Evolutionary conservation across 2,113 vertebrate species (phyloP).

Genomic region (Scomber colias): DNA sequence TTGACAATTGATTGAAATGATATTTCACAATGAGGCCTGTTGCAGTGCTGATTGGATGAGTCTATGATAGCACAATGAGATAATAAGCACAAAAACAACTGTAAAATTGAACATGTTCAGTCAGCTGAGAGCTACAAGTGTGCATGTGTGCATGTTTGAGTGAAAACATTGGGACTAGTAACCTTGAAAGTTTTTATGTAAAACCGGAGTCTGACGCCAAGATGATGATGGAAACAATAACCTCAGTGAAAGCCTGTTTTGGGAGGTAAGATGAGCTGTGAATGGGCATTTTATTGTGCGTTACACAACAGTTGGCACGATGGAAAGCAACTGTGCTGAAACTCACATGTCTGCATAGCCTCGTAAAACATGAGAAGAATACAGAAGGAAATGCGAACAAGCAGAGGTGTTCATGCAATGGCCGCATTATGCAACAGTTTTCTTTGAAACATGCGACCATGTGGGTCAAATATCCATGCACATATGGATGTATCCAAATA

Average conservation of each 20-base stretch:
- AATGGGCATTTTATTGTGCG: constrained; percentile 25
- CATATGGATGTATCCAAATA: background rate
- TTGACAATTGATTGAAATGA: no score
- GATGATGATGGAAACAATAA: constrained; percentile 34
- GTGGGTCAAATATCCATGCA: background rate
- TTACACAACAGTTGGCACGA: constrained; percentile 57
- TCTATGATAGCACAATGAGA: no score
- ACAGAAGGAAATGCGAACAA: background rate
- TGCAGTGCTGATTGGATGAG: no score
- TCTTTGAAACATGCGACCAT: background rate
- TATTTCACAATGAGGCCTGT: no score
- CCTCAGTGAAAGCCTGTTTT: constrained; percentile 33
- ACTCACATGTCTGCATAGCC: constrained; percentile 6
- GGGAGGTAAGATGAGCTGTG: constrained; percentile 13
- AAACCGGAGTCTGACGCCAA: constrained; percentile 5
- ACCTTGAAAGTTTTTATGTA: constrained; percentile 1
- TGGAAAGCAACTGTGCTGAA: constrained; percentile 13
- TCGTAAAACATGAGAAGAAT: constrained; percentile 46
- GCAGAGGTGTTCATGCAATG: constrained; percentile 10
- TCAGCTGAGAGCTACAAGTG: no score
- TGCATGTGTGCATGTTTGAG: no score
- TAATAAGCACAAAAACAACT: no score
- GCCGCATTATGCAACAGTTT: background rate
- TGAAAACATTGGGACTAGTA: background rate
- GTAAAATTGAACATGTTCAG: no score